phyloP scores from a whole-genome alignment of 2,797 vertebrate species.

The Sebastes steindachneri region DNA sequence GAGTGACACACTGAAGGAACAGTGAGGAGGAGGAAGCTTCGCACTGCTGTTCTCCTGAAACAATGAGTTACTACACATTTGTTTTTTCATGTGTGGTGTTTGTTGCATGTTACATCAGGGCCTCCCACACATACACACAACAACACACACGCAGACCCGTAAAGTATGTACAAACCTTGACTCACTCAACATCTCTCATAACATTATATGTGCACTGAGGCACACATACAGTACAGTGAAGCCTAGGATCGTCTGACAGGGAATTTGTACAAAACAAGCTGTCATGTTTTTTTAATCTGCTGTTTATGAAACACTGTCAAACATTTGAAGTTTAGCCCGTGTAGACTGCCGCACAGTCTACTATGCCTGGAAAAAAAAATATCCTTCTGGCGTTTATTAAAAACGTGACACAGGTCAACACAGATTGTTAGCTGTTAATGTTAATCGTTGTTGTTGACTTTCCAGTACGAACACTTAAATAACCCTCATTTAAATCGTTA shows the following conservation, averaged over 20 bases:
- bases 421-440: not conserved
- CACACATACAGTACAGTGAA: not conserved
- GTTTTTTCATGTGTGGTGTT: constrained; percentile 17
- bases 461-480: too few species aligned
- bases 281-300: not conserved
- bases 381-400: not conserved
- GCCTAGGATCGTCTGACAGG: not conserved
- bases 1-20: constrained; percentile 38
- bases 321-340: not conserved
- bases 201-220: not conserved
- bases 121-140: not conserved
- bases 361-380: not conserved
- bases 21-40: constrained; percentile 29
- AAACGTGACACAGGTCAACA: not conserved
- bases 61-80: constrained; percentile 38
- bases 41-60: constrained; percentile 36
- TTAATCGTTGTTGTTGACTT: too few species aligned
- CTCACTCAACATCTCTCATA: not conserved
- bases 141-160: not conserved
- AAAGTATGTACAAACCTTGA: not conserved
- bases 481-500: too few species aligned
- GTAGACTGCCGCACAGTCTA: not conserved
- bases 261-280: not conserved
- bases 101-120: constrained; percentile 2
- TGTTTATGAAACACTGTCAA: not conserved